These are phyloP conservation scores for Calosoma granatense DNA, from an alignment of 1,140 invertebrate genomes.

Conservation along the genomic window DNA sequence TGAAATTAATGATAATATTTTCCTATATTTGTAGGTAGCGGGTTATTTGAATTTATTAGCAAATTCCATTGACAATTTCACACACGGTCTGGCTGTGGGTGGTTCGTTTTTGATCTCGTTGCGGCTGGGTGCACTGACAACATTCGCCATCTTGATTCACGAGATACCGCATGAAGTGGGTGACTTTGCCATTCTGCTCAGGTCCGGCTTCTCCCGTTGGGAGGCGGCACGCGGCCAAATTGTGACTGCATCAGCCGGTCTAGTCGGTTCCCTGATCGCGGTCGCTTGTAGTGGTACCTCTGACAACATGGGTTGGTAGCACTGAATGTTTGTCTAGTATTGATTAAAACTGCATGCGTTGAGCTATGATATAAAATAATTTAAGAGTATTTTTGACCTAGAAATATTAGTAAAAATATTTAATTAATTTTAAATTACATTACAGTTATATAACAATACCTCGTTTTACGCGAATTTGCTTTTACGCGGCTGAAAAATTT, in stretches of 20 bases:
- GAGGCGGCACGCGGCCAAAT: constrained; percentile 89
- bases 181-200: constrained; percentile 95
- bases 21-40: constrained; percentile 50
- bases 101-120: constrained; percentile 86
- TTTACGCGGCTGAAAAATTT: no score
- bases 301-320: constrained; percentile 58
- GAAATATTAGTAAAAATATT: constrained; percentile 1
- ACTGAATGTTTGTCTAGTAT: no score
- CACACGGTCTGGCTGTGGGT: constrained; percentile 91
- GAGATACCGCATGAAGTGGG: constrained; percentile 97
- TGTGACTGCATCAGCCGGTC: constrained; percentile 74
- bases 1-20: not conserved
- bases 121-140: constrained; percentile 80
- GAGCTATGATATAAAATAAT: not conserved
- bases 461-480: no score
- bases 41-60: constrained; percentile 93
- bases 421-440: no score
- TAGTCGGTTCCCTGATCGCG: constrained; percentile 78
- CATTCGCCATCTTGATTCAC: constrained; percentile 90
- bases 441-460: no score
- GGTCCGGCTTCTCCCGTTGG: constrained; percentile 83
- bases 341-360: no score
- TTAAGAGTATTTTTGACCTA: not conserved
- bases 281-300: constrained; percentile 70
- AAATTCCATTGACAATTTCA: constrained; percentile 96